phyloP scores from a whole-genome alignment of 1,140 invertebrate species.

The Trachelipus rathkii region DNA sequence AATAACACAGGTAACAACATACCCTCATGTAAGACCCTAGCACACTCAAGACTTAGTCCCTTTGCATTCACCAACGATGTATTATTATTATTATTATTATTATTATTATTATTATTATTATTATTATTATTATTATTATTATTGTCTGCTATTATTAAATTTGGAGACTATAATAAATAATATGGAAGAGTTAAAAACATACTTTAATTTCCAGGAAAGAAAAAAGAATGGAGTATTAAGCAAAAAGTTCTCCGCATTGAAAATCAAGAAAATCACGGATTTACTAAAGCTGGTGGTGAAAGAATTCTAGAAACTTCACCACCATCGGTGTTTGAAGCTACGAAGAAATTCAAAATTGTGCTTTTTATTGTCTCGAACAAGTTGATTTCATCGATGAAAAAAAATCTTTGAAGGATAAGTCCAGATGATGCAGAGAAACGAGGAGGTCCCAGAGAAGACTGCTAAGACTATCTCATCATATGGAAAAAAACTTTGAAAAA shows the following conservation, averaged over 20 bases:
- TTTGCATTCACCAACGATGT: too few relatives aligned
- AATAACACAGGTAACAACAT: too few relatives aligned
- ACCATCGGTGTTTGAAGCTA: background rate
- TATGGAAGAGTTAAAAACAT: background rate
- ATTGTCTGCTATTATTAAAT: too few relatives aligned
- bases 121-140: too few relatives aligned
- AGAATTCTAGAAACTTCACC: background rate
- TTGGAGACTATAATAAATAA: too few relatives aligned
- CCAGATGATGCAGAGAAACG: background rate
- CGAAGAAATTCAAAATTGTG: background rate
- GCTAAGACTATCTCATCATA: constrained; percentile 1
- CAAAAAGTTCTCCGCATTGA: constrained; percentile 13
- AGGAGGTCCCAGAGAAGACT: background rate
- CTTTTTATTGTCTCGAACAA: background rate
- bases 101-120: too few relatives aligned
- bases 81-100: too few relatives aligned
- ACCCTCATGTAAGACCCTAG: too few relatives aligned
- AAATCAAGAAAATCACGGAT: constrained; percentile 16
- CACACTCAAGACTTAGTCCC: too few relatives aligned
- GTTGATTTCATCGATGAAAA: background rate
- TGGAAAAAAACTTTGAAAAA: background rate
- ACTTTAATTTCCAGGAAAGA: constrained; percentile 21
- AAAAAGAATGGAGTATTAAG: constrained; percentile 20
- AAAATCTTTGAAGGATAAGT: background rate
- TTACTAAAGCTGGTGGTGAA: background rate